phyloP scores from a whole-genome alignment of 2,888 invertebrate species.

The Acholoe squamosa region DNA sequence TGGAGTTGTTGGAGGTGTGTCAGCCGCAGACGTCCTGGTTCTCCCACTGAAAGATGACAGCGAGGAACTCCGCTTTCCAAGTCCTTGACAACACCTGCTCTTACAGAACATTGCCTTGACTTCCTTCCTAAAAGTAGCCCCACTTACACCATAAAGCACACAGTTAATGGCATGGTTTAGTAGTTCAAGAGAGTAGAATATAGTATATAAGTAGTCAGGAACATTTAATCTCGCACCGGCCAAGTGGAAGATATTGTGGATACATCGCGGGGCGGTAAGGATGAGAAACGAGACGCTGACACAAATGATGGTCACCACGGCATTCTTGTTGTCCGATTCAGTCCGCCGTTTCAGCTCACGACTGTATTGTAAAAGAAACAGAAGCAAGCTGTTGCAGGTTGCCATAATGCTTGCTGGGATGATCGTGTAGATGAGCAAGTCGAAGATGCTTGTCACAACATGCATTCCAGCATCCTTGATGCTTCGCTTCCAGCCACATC shows the following conservation, averaged over 20 bases:
- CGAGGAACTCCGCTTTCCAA: too few relatives aligned
- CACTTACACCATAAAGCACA: not conserved
- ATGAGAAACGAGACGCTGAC: not conserved
- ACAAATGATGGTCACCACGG: not conserved
- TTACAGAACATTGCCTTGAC: not conserved
- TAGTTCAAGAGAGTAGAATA: not conserved
- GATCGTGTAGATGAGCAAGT: not conserved
- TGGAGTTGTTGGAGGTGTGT: too few relatives aligned
- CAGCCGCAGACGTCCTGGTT: too few relatives aligned
- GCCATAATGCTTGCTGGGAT: conserved; percentile 7
- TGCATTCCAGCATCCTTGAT: not conserved
- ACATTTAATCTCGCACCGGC: not conserved
- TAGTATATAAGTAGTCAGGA: not conserved
- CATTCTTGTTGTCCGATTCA: not conserved
- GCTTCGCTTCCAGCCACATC: not conserved
- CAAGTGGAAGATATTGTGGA: not conserved
- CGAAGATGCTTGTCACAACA: not conserved
- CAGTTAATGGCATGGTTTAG: conserved; percentile 18
- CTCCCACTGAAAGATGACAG: too few relatives aligned
- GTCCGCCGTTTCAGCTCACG: not conserved
- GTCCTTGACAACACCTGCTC: not conserved
- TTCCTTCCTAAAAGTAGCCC: not conserved
- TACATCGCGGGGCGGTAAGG: not conserved
- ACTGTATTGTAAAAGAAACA: not conserved
- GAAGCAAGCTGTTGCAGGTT: not conserved